Conservation (phyloP, 2,113 vertebrate genomes). For the Centrocercus urophasianus region DNA sequence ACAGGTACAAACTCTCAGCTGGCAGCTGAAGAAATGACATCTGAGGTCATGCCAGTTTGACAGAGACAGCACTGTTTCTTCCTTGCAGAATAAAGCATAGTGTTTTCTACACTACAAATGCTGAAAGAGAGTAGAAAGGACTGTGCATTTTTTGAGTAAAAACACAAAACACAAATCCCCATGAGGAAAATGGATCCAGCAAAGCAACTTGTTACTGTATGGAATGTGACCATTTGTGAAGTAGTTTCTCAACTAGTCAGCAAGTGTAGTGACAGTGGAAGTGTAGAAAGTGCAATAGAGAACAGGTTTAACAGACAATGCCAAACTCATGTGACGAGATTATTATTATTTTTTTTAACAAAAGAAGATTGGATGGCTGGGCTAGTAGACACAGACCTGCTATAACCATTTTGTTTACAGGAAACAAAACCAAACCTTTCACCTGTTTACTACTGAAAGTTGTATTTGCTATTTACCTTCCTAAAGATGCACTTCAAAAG, state of each 20-base stretch:
- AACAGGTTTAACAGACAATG: constrained; percentile 60
- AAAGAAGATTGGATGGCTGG: background rate
- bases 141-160: constrained; percentile 28
- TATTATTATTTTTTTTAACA: background rate
- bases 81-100: background rate
- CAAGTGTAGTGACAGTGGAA: constrained; percentile 56
- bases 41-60: constrained; percentile 87
- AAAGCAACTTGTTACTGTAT: constrained; percentile 48
- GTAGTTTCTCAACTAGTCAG: constrained; percentile 55
- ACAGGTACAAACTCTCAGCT: constrained; percentile 78
- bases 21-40: constrained; percentile 71
- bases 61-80: background rate
- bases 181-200: constrained; percentile 41
- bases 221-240: constrained; percentile 51
- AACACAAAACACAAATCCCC: background rate
- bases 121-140: constrained; percentile 47
- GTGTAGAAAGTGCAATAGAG: constrained; percentile 43
- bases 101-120: constrained; percentile 31
- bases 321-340: constrained; percentile 16
- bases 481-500: background rate
- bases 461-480: constrained; percentile 49
- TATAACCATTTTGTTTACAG: constrained; percentile 57
- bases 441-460: constrained; percentile 58
- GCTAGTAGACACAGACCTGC: constrained; percentile 14
- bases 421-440: background rate